Base-by-base conservation (phyloP, 92 coral and sea anemone species). In the Muricea muricata region DNA sequence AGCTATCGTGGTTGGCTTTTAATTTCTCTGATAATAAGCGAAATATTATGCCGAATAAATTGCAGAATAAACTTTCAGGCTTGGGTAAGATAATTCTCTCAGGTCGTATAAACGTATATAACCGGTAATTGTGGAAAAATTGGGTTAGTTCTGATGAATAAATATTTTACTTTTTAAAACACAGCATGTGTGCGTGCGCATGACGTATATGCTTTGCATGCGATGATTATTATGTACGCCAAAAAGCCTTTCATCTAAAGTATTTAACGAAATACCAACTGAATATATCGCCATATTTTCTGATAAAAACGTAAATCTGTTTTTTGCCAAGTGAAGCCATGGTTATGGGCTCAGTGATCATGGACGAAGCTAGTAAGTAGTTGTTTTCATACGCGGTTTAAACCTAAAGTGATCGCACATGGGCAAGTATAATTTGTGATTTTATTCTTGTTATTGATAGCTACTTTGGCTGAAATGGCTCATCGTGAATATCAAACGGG, bases 401-500 rank as follows among this genome's bases (percentile, higher is more conserved):
- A 42, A 37, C 41, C 39, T 79, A 65, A 40, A 32, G 23, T 47
- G 32, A 55, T 50, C 32, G 66, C 73, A 14, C 58, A 50, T 57
- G 33, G 60, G 23, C 60, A 52, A 52, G 25, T 37, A 37, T 65
- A 34, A 57, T 82, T 73, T 20, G 25, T 87, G 63, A 33, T 65
- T 81, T 56, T 34, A 60, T 88, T 61, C 37, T 76, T 76, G 57
- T 76, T 55, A 31, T 52, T 76, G 32, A 20, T 87, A 97, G 99
- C 98, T 90, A 93, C 98, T 87, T 95, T 97, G 85, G 99, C 98
- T 81, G 99, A 97, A 84, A 85, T 97, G 79, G 99, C 99, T 40
- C 99, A 97, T 83, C 99, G 99, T 18, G 99, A 97, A 87, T 97
- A 97, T 83, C 99, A 97, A 82, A 91, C 99, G 61, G 99, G 99